Percentiles rank a stretch among this genome's conserved stretches.
phyloP scores from a whole-genome alignment of 37 sponge, comb jelly and placozoan genomes.

The Eunapius fragilis region DNA sequence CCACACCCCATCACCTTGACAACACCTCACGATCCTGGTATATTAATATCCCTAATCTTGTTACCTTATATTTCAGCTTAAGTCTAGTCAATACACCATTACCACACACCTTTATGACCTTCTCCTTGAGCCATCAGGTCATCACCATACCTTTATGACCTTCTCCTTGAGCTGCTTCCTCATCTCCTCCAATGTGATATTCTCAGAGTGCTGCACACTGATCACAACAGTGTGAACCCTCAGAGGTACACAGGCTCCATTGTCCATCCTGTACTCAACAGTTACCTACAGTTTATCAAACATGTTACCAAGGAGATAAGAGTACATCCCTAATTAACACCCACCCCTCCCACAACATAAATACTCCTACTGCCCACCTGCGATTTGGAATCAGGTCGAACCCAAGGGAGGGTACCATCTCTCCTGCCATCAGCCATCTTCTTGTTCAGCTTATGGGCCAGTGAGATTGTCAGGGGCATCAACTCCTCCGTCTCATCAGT shows the following conservation, averaged over 20 bases:
- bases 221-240: conserved; percentile 89
- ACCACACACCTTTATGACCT: background rate
- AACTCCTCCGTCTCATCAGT: conserved; percentile 90
- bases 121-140: too few relatives aligned
- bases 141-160: conserved; percentile 55
- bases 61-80: too few relatives aligned
- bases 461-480: conserved; percentile 84
- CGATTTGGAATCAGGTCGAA: conserved; percentile 90
- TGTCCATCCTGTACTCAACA: conserved; percentile 69
- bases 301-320: too few relatives aligned
- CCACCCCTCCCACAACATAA: background rate
- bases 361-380: conserved; percentile 46
- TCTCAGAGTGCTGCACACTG: conserved; percentile 69
- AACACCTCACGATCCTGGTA: background rate
- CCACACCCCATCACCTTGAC: background rate
- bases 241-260: conserved; percentile 52
- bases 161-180: conserved; percentile 75
- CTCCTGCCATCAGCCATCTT: conserved; percentile 74
- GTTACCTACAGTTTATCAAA: too few relatives aligned
- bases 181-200: conserved; percentile 62
- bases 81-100: too few relatives aligned
- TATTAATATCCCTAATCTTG: background rate
- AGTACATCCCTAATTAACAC: too few relatives aligned
- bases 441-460: conserved; percentile 85
- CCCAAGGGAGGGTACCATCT: conserved; percentile 78